Percentiles rank a stretch among this genome's conserved stretches.
These are phyloP conservation scores for Pogonocichla stellata DNA, from an alignment of 2,113 vertebrate species.

Conservation along the genomic window DNA sequence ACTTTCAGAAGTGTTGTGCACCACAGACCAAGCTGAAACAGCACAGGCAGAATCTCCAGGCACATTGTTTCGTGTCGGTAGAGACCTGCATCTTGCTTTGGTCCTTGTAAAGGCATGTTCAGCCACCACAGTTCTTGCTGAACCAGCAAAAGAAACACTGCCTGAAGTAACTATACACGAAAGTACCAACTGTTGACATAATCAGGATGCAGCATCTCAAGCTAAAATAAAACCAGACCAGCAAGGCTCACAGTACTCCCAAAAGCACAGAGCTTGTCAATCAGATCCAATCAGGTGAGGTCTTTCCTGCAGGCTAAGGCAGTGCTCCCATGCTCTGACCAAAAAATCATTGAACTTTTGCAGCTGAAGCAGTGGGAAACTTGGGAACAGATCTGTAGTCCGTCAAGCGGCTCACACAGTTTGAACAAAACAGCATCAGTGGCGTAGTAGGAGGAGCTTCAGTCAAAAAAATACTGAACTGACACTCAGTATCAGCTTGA, in stretches of 20 bases:
- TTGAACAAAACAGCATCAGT: not conserved
- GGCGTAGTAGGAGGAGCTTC: not conserved
- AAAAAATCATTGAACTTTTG: not conserved
- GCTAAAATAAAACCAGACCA: not conserved
- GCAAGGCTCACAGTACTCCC: not conserved
- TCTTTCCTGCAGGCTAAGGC: not conserved
- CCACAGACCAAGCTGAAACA: not conserved
- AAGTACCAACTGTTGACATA: not conserved
- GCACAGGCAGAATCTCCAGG: not conserved
- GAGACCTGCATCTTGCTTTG: not conserved
- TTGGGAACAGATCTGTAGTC: not conserved
- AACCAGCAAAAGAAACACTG: not conserved
- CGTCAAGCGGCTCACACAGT: not conserved
- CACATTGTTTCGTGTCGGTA: fast-evolving
- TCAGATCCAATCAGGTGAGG: not conserved
- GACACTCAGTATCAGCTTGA: not conserved
- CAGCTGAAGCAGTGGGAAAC: not conserved
- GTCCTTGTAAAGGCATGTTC: not conserved
- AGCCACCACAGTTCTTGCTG: not conserved
- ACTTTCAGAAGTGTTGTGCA: not conserved
- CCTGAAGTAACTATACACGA: not conserved
- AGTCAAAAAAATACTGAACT: not conserved
- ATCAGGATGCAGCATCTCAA: not conserved
- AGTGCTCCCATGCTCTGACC: not conserved
- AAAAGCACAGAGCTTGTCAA: not conserved